Evolutionary conservation across 1,140 invertebrate species (phyloP), one percentile per base, ranked within the genome.

Genomic region (Scaptomyza pallida): DNA sequence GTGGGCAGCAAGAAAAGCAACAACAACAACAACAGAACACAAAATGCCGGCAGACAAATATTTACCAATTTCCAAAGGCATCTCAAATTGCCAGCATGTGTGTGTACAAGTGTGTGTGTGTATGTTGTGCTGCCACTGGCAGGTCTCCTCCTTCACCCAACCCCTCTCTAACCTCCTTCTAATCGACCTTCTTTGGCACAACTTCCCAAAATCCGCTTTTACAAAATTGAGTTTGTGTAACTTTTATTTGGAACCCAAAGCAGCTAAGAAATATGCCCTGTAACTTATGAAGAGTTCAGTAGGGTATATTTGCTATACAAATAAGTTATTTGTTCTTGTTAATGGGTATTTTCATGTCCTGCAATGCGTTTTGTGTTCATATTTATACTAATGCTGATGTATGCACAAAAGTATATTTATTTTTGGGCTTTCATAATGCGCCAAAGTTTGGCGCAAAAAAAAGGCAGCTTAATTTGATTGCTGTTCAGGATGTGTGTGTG

Each of bases 181-280:
- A n/a, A 3, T 13, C 15, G 5, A 2, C 26, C 17, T 12, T 16
- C 12, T 26, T 44, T 26, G 13, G 5, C 45, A n/a, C n/a, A 21
- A 47, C 13, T 47, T 47, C 48, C 54, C 44, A 37, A 56, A 35
- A 43, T 57, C 51, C 30, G 54, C 69, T 73, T 77, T 70, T 48
- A 64, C 17, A 69, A 82, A 82, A 82, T 81, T 82, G 69, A 81
- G 78, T 78, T 81, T 82, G 55, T 69, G 74, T 74, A 78, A 82
- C 78, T 82, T 81, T 81, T 72, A 50, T 65, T 43, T 43, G 37
- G 19, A 26, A 15, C 37, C 9, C 52, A 43, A 26, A 26, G 23
- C 23, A 26, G 1, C n/a, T n/a, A n/a, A n/a, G n/a, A n/a, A n/a
- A n/a, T n/a, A n/a, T n/a, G n/a, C 23, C 23, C 23, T 26, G 52